Conservation (phyloP, 2,113 vertebrate species). For the Clarias batrachus region DNA sequence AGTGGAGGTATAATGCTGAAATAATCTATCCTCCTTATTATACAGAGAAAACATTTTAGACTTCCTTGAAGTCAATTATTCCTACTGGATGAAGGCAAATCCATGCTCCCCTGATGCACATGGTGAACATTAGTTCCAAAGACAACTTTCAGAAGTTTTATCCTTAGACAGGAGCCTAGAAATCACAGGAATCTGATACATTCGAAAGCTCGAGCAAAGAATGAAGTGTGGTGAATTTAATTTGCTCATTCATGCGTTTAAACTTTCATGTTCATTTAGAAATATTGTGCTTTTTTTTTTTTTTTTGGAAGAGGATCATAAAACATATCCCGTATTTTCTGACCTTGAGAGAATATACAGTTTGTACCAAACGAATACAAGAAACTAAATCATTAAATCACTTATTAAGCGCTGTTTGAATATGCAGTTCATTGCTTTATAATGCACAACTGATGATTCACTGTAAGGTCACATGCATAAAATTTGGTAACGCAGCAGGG, state of each 20-base stretch:
- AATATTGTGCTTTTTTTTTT: not conserved
- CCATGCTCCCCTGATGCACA: not conserved
- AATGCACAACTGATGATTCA: not conserved
- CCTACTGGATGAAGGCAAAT: not conserved
- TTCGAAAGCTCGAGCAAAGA: not conserved
- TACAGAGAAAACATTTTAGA: too few relatives aligned
- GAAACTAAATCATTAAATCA: not conserved
- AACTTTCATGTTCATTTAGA: not conserved
- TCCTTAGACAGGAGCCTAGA: not conserved
- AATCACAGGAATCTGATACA: not conserved
- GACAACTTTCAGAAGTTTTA: not conserved
- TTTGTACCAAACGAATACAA: not conserved
- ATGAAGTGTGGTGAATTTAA: not conserved
- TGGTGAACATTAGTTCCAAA: not conserved
- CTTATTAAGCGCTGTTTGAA: not conserved
- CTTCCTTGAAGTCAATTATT: not conserved
- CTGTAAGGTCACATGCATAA: not conserved
- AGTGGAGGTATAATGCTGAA: conserved; percentile 22
- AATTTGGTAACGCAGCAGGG: not conserved
- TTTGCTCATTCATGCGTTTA: not conserved
- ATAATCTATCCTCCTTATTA: conserved; percentile 1
- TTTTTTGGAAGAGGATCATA: not conserved
- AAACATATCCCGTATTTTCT: not conserved
- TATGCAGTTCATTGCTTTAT: not conserved
- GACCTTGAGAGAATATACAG: not conserved